These are phyloP conservation scores for Cyrtodaria siliqua DNA, from an alignment of 2,888 invertebrate species.

Conservation along the genomic window DNA sequence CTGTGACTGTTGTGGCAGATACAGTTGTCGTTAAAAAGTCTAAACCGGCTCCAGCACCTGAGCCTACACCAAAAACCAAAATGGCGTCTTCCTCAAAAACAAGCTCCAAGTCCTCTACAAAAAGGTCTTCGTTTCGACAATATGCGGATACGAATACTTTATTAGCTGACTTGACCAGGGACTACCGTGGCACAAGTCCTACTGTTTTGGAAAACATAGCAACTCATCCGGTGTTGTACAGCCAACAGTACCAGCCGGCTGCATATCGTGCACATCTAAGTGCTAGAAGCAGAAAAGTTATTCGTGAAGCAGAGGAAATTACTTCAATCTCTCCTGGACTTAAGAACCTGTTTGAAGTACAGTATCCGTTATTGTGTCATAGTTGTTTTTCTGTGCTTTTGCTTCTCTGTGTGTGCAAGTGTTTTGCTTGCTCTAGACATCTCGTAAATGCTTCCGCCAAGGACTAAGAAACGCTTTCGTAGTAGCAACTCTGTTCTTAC, in stretches of 20 bases:
- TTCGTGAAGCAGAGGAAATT: constrained; percentile 81
- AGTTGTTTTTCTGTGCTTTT: constrained; percentile 4
- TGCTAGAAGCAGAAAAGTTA: constrained; percentile 78
- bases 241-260: constrained; percentile 58
- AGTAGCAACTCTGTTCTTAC: background rate
- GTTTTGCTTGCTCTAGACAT: constrained; percentile 26
- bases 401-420: constrained; percentile 26
- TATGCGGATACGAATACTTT: constrained; percentile 51
- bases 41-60: constrained; percentile 15
- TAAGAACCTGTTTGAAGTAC: constrained; percentile 82
- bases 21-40: constrained; percentile 27
- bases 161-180: constrained; percentile 64
- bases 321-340: constrained; percentile 80
- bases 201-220: constrained; percentile 80
- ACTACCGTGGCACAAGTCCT: constrained; percentile 79
- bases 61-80: background rate
- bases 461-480: background rate
- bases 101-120: constrained; percentile 25
- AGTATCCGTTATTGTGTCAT: constrained; percentile 58
- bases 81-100: constrained; percentile 19
- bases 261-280: constrained; percentile 69
- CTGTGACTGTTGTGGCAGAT: constrained; percentile 61
- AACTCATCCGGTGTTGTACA: constrained; percentile 73
- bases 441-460: constrained; percentile 21
- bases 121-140: constrained; percentile 47